Evolutionary conservation across 2,888 invertebrate species (phyloP).

Genomic region (Entomobrya proxima): DNA sequence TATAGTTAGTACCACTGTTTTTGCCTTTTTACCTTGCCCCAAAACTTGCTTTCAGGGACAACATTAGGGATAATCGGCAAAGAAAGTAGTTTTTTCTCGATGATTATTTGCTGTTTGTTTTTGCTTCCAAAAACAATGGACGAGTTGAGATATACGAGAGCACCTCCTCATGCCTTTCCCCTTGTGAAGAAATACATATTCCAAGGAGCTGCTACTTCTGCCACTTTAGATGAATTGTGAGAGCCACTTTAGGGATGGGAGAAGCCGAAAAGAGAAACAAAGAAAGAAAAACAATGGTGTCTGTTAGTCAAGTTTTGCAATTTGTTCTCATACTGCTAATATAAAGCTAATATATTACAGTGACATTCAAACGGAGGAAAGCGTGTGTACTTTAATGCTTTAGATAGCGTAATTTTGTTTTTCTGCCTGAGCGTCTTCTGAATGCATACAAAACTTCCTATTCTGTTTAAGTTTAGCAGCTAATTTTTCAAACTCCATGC

Average conservation of each 20-base stretch:
- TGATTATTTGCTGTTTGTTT: neutral
- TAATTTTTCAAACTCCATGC: constrained; percentile 4
- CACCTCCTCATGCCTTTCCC: neutral
- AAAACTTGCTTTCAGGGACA: too few species aligned
- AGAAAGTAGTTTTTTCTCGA: neutral
- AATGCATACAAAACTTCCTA: constrained; percentile 1
- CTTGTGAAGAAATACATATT: neutral
- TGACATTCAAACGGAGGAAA: neutral
- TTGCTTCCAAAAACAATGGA: neutral
- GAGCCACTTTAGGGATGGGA: neutral
- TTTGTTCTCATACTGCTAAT: constrained; percentile 24
- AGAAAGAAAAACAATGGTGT: constrained; percentile 26
- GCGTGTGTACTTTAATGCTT: neutral
- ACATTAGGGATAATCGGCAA: too few species aligned
- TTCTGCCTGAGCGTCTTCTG: neutral
- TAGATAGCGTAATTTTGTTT: neutral
- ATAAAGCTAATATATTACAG: neutral
- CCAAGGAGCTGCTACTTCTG: constrained; percentile 4
- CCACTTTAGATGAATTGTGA: constrained; percentile 19
- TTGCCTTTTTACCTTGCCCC: too few species aligned
- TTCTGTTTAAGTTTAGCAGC: neutral
- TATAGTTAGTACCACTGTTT: constrained; percentile 5
- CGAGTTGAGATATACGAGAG: neutral
- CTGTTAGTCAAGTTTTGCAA: constrained; percentile 43
- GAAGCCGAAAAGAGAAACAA: neutral